phyloP scores from a whole-genome alignment of 1,140 invertebrate species.

The Steinernema feltiae region DNA sequence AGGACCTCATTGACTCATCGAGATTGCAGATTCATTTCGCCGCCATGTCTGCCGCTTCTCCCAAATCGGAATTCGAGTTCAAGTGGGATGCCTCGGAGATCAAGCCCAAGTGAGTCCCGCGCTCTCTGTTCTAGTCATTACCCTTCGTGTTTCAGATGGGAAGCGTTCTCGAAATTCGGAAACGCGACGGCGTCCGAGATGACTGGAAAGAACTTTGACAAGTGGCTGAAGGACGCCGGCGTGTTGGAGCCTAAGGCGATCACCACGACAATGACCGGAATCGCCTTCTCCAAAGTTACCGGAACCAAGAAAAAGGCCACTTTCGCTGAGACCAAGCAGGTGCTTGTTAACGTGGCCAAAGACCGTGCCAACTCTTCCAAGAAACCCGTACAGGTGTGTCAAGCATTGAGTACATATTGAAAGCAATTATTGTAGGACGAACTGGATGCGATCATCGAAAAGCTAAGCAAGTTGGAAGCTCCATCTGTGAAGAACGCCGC shows the following conservation, averaged over 20 bases:
- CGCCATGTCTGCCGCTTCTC: conserved; percentile 14
- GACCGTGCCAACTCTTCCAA: conserved; percentile 46
- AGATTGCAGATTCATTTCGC: neutral
- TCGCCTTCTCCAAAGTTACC: conserved; percentile 56
- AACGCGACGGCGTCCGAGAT: conserved; percentile 79
- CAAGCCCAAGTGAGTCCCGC: conserved; percentile 27
- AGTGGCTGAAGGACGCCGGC: conserved; percentile 88
- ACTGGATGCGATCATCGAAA: conserved; percentile 51
- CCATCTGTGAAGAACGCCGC: conserved; percentile 48
- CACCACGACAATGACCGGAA: conserved; percentile 67
- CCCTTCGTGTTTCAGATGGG: conserved; percentile 62
- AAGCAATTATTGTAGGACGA: conserved; percentile 45
- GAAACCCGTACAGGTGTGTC: conserved; percentile 47
- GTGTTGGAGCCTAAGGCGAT: conserved; percentile 83
- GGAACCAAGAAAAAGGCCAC: conserved; percentile 57
- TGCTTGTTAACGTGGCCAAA: conserved; percentile 47
- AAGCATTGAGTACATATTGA: neutral
- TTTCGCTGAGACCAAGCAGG: conserved; percentile 55
- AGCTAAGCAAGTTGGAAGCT: conserved; percentile 48
- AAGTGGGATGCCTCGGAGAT: conserved; percentile 37
- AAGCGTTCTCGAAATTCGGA: conserved; percentile 76
- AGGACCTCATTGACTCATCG: neutral
- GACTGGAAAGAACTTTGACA: conserved; percentile 79
- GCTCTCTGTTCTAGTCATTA: no score
- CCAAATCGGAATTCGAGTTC: conserved; percentile 25